A percentile compares a stretch with the other conserved stretches of the same genome.
Evolutionary conservation across 2,113 vertebrate species (phyloP).

Genomic region (Acinonyx jubatus): DNA sequence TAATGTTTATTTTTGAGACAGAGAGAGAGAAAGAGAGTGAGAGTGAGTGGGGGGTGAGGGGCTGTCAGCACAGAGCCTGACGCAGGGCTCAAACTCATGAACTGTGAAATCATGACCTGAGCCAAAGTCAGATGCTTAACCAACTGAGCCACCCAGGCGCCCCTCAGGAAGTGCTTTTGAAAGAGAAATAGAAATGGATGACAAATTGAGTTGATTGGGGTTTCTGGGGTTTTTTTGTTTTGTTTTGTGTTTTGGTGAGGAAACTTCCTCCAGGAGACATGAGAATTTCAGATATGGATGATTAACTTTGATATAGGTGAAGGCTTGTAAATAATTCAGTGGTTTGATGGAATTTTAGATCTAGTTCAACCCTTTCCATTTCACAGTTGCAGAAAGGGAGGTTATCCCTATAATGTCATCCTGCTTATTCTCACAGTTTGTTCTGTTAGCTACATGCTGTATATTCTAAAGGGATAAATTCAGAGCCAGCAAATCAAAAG

Average conservation of each 20-base stretch:
- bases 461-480: neutral
- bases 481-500: neutral
- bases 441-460: neutral
- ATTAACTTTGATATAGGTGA: neutral
- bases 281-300: conserved; percentile 6
- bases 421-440: neutral
- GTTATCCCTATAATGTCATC: neutral
- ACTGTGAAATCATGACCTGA: no score
- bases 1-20: no score
- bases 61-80: no score
- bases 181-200: neutral
- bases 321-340: conserved; percentile 1
- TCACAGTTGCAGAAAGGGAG: neutral
- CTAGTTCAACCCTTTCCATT: neutral
- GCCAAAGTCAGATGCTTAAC: no score
- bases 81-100: no score
- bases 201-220: neutral
- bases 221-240: neutral
- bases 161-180: neutral
- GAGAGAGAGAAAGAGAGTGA: no score
- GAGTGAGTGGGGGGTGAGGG: no score
- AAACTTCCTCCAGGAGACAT: neutral
- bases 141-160: no score
- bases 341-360: neutral
- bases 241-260: neutral